phyloP scores from a whole-genome alignment of 2,888 invertebrate genomes.

The Parascotia fuliginaria region DNA sequence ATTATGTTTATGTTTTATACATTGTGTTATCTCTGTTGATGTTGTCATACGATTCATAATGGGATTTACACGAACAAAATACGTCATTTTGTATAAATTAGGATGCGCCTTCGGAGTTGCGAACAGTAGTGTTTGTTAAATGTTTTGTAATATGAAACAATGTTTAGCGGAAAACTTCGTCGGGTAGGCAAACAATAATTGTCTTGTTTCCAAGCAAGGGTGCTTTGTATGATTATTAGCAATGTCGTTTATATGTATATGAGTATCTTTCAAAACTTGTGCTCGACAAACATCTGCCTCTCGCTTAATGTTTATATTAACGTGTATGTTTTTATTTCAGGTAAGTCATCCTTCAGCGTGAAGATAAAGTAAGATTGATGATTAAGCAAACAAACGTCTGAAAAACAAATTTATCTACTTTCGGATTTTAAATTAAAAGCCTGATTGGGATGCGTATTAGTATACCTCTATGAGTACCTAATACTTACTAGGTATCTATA shows the following conservation, averaged over 20 bases:
- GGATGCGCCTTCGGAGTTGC: constrained; percentile 26
- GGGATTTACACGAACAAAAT: constrained; percentile 2
- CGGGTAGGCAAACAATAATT: constrained; percentile 58
- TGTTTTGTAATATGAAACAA: constrained; percentile 70
- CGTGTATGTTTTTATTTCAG: constrained; percentile 52
- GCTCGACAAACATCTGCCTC: constrained; percentile 11
- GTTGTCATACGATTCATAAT: constrained; percentile 1
- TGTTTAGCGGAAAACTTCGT: constrained; percentile 69
- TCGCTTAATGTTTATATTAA: constrained; percentile 6
- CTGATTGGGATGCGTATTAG: constrained; percentile 6
- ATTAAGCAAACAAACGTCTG: constrained; percentile 18
- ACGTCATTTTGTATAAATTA: constrained; percentile 26
- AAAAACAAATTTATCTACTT: neutral
- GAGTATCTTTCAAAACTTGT: constrained; percentile 20
- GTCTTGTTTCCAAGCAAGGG: constrained; percentile 55
- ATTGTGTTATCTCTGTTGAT: constrained; percentile 6
- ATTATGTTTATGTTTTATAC: constrained; percentile 8
- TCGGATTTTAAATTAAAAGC: constrained; percentile 5
- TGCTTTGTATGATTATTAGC: constrained; percentile 22
- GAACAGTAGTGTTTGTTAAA: constrained; percentile 35
- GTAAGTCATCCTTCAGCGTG: constrained; percentile 49
- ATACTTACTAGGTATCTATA: no score
- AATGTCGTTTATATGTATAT: constrained; percentile 19
- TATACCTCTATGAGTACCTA: no score
- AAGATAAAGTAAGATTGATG: constrained; percentile 41